Evolutionary conservation across 1,140 invertebrate genomes (phyloP).

Genomic region (Venturia canescens): DNA sequence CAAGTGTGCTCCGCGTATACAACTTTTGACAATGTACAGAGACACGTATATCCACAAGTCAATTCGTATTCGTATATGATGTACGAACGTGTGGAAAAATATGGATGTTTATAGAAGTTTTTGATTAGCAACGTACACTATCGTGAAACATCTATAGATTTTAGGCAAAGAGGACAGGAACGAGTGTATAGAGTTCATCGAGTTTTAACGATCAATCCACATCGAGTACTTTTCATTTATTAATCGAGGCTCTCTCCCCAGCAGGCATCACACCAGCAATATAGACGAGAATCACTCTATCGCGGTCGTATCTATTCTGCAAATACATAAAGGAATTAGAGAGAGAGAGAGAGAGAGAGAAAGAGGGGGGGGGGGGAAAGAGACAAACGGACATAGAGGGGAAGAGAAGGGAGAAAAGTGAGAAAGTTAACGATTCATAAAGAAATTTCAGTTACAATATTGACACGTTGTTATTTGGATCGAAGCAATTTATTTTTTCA

Average conservation of each 20-base stretch:
- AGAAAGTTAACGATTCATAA: background rate
- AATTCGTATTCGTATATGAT: no score
- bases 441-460: background rate
- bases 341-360: background rate
- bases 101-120: background rate
- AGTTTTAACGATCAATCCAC: constrained; percentile 28
- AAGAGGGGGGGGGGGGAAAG: background rate
- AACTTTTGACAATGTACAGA: background rate
- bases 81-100: background rate
- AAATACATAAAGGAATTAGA: background rate
- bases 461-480: background rate
- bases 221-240: constrained; percentile 21
- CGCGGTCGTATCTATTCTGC: constrained; percentile 28
- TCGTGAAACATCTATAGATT: background rate
- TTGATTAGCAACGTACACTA: background rate
- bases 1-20: background rate
- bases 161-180: background rate
- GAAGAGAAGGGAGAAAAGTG: background rate
- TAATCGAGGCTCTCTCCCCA: constrained; percentile 26
- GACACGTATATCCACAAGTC: no score
- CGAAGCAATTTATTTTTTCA: background rate
- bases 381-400: background rate
- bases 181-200: constrained; percentile 20
- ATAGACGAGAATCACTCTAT: constrained; percentile 29
- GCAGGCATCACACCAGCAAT: background rate